Base-by-base conservation (phyloP, 1,140 invertebrate genomes). In the Apis dorsata region DNA sequence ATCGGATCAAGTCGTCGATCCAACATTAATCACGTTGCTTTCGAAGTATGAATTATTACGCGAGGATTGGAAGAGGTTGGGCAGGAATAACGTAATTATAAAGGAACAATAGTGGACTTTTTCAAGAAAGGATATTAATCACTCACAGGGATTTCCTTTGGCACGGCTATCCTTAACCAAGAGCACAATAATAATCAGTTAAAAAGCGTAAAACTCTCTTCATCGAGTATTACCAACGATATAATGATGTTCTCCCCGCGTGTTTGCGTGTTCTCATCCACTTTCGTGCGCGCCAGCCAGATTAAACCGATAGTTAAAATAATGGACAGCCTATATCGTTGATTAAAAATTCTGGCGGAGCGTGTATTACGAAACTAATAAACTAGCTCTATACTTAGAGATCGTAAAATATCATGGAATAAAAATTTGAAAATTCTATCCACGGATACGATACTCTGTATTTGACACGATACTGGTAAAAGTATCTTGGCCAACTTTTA, bases 251-350 rank as follows among this genome's bases (percentile, higher is more conserved):
- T 73, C 21, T n/a, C 59, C 21, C 12, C 11, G 19, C 5, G 13
- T 12, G 19, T 19, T 71, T 10, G 71, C 71, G 55, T 73, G 71
- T 44, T 59, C n/a, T 59, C 53, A 59, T 73, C 55, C 55, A 59
- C 8, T 73, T 11, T 44, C 55, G 28, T 15, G 53, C 19, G n/a
- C 55, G 11, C n/a, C 15, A 19, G 5, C 0, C 49, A 0, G 10
- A 71, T 71, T 55, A 28, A 53, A 19, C 9, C n/a, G 70, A 53
- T 55, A 15, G 5, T 72, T 55, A 19, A n/a, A 53, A 53, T 28
- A n/a, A 55, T 2, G 51, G 17, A 13, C 9, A 28, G 9, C 17
- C 51, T 19, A 19, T 72, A 72, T 19, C 70, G 24, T 7, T 28
- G 51, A 72, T 55, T 34, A 21, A 55, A 72, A 28, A 19, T 53